Percentiles rank a stretch among this genome's conserved stretches.
Conservation (phyloP, 2,888 invertebrate genomes). For the Falcaria lacertinaria region DNA sequence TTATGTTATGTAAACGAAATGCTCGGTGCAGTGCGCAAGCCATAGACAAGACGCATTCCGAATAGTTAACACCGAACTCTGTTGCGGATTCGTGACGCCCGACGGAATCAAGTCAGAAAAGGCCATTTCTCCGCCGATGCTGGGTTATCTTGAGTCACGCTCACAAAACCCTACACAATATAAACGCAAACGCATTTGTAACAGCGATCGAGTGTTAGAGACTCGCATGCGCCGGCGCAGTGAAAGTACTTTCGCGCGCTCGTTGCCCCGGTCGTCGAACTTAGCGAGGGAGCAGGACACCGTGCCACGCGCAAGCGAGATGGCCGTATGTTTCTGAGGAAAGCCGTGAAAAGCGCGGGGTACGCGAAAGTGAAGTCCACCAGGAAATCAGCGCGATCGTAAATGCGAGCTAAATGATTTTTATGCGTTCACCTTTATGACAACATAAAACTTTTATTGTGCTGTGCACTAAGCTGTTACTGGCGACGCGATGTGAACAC, state of each 20-base stretch:
- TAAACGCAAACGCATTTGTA: slow-evolving; percentile 57
- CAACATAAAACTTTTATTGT: slow-evolving; percentile 54
- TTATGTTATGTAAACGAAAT: slow-evolving; percentile 16
- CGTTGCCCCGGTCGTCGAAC: slow-evolving; percentile 75
- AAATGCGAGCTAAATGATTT: slow-evolving; percentile 58
- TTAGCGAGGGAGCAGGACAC: slow-evolving; percentile 44
- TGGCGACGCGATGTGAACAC: slow-evolving; percentile 24
- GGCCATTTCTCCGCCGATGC: slow-evolving; percentile 49
- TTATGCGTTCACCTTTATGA: slow-evolving; percentile 62
- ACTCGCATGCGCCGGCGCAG: slow-evolving; percentile 69
- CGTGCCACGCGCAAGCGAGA: slow-evolving; percentile 41
- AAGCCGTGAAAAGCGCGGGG: slow-evolving; percentile 64
- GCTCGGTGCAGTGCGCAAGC: slow-evolving; percentile 13
- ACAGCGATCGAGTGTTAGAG: slow-evolving; percentile 45
- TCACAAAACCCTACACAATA: slow-evolving; percentile 38
- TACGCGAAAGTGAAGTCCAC: slow-evolving; percentile 62
- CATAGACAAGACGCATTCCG: slow-evolving; percentile 54
- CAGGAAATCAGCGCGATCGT: slow-evolving; percentile 63
- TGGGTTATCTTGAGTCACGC: slow-evolving; percentile 41
- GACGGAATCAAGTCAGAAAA: slow-evolving; percentile 22
- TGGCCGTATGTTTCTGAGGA: slow-evolving; percentile 56
- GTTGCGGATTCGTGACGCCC: slow-evolving; percentile 33
- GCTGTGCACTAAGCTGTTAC: slow-evolving; percentile 28
- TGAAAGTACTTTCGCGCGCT: slow-evolving; percentile 79
- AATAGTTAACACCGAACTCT: slow-evolving; percentile 45